A percentile compares a stretch with the other conserved stretches of the same genome.
Conservation (phyloP, 2,888 invertebrate species). For the Herminia tarsipennalis region DNA sequence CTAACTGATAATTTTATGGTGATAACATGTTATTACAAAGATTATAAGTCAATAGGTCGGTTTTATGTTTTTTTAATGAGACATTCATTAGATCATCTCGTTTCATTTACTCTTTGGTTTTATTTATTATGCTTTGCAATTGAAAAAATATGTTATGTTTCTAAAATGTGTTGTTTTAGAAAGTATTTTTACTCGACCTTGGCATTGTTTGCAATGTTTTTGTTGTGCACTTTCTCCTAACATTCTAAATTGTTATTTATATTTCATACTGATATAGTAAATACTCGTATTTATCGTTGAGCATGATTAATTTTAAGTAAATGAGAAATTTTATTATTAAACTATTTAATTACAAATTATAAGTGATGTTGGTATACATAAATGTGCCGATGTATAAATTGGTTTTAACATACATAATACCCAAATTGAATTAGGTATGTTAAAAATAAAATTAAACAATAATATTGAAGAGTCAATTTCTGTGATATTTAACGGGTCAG, state of each 20-base stretch:
- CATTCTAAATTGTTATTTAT: not conserved
- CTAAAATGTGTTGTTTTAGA: constrained; percentile 10
- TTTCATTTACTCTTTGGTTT: not conserved
- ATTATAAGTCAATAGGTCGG: not conserved
- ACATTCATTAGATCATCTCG: not conserved
- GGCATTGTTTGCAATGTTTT: constrained; percentile 15
- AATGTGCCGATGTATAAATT: no score
- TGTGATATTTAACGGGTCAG: no score
- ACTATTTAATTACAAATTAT: no score
- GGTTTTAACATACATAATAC: no score
- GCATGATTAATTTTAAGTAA: no score
- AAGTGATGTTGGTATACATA: no score
- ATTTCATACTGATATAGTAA: no score
- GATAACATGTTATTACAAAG: not conserved
- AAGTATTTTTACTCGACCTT: constrained; percentile 28
- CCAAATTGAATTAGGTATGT: no score
- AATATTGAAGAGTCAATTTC: no score
- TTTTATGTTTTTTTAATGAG: not conserved
- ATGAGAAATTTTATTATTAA: no score
- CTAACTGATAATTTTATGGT: not conserved
- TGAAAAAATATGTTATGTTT: not conserved
- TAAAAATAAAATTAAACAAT: no score
- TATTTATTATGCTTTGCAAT: not conserved
- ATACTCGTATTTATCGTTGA: no score
- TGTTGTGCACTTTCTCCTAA: constrained; percentile 30